Percentiles rank a stretch among this genome's conserved stretches.
Conservation (phyloP, 2,113 vertebrate genomes). For the Malurus alboscapulatus region DNA sequence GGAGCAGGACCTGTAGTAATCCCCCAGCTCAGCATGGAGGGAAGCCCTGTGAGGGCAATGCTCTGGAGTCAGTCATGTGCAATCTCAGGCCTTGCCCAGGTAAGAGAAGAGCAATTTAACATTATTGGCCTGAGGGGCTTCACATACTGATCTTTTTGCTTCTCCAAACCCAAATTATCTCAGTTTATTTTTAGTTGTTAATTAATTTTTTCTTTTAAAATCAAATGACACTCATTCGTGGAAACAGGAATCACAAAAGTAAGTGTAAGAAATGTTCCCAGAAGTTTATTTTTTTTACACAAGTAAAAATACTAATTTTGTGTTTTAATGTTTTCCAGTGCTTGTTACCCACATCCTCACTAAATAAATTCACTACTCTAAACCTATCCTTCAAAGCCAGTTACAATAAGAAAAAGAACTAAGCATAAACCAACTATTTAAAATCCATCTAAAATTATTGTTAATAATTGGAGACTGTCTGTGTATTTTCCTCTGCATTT, state of each 20-base stretch:
- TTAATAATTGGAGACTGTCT: not conserved
- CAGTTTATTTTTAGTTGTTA: not conserved
- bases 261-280: not conserved
- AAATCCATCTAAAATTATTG: not conserved
- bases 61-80: constrained; percentile 85
- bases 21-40: constrained; percentile 85
- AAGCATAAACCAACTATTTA: not conserved
- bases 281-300: not conserved
- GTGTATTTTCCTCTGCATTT: not conserved
- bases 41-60: constrained; percentile 81
- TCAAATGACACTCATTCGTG: not conserved
- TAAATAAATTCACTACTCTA: not conserved
- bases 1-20: constrained; percentile 84
- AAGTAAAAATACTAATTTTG: not conserved
- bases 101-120: constrained; percentile 40
- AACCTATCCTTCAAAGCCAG: not conserved
- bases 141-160: not conserved
- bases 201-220: not conserved
- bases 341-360: not conserved
- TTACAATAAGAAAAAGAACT: not conserved
- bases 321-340: not conserved
- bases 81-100: constrained; percentile 88
- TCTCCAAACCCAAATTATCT: not conserved
- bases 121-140: not conserved
- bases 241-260: not conserved